Evolutionary conservation across 2,888 invertebrate genomes (phyloP), one percentile per base, ranked within the genome.

Genomic region (Esperia sulphurella): DNA sequence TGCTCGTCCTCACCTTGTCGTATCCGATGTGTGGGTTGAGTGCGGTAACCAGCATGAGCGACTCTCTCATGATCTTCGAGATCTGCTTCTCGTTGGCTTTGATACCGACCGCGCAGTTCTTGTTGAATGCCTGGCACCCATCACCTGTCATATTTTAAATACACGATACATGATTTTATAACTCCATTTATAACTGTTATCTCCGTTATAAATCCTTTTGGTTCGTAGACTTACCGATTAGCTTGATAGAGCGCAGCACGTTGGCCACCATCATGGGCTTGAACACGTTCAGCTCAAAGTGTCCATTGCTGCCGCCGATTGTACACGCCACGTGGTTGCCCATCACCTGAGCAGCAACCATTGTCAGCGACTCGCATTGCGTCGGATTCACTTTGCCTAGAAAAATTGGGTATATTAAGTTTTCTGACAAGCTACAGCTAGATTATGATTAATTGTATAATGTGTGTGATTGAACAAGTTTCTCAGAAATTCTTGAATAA

Each of bases 271-370:
- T 98, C 91, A 99, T 91, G 0, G 99, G 97, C 79, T 98, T 99
- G 91, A 98, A 99, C 1, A 99, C 99, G 83, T 99, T 99, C 39
- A 99, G 92, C 83, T 99, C 98, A 80, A 99, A 99, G 82, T 99
- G 99, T 1, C 99, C 99, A 75, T 96, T 98, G 64, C 96, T 94
- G 38, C 97, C 98, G 37, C 98, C 98, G 29, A 99, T 80, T 0
- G 96, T 95, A 37, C 95, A 94, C 0, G 99, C 98, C 30, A 98
- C 97, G 79, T 99, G 96, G 90, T 99, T 99, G 43, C 99, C 98
- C 96, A 99, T 98, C 48, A 99, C 97, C 78, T 97, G 97, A 4
- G 97, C 96, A 3, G 96, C 94, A 0, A 98, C 94, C 99, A 99
- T 99, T 0, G 99, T 99, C 44, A 99, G 91, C 0, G 99, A 95